These are phyloP conservation scores for Tenualosa ilisha DNA, from an alignment of 2,797 vertebrate species.

Conservation along the genomic window DNA sequence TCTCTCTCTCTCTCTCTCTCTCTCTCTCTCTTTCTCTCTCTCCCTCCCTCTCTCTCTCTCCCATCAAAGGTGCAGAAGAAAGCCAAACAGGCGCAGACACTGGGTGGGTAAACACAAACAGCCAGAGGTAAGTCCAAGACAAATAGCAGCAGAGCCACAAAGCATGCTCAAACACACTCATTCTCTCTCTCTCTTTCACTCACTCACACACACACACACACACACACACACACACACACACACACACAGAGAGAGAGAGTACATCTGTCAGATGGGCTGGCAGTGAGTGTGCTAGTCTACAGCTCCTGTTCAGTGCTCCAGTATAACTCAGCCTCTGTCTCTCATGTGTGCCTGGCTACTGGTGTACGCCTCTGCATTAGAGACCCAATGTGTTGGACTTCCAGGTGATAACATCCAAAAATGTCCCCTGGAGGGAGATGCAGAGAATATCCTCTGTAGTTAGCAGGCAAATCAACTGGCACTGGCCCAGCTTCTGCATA, in stretches of 20 bases:
- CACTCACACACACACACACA: not conserved
- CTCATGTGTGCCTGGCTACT: too few species aligned
- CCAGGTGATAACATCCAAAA: too few species aligned
- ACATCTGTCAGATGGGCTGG: too few species aligned
- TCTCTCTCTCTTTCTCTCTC: not conserved
- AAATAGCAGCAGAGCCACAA: slow-evolving; percentile 4
- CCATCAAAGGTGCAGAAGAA: slow-evolving; percentile 20
- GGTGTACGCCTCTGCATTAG: not conserved
- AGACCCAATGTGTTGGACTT: too few species aligned
- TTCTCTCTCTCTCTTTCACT: not conserved
- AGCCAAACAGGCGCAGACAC: slow-evolving; percentile 3
- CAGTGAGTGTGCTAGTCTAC: too few species aligned
- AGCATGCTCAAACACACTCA: not conserved
- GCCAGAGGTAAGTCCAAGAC: slow-evolving; percentile 19
- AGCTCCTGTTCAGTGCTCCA: too few species aligned
- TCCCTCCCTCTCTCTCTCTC: not conserved
- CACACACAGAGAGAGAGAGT: not conserved
- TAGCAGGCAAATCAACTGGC: too few species aligned
- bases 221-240: not conserved
- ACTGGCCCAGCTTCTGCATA: too few species aligned
- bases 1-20: not conserved
- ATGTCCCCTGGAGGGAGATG: too few species aligned
- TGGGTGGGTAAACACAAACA: slow-evolving; percentile 13
- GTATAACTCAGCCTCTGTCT: too few species aligned
- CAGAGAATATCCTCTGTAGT: too few species aligned